phyloP scores from a whole-genome alignment of 2,888 invertebrate species.

The Conops quadrifasciatus region DNA sequence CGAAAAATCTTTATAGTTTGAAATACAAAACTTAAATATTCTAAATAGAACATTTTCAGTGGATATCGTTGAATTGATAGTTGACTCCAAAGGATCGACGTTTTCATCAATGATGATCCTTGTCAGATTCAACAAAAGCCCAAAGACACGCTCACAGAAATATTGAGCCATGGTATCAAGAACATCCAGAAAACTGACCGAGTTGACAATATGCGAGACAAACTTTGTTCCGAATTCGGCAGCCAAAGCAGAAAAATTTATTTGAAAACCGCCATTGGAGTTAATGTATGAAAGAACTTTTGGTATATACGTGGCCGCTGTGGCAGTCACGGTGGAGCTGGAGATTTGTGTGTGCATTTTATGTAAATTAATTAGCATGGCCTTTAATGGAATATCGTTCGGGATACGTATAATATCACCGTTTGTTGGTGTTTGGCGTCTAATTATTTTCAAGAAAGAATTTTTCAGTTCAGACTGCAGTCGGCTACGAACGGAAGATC shows the following conservation, averaged over 20 bases:
- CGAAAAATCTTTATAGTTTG: slow-evolving; percentile 46
- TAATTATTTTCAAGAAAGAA: slow-evolving; percentile 45
- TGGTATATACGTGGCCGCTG: slow-evolving; percentile 9
- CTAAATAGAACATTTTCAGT: slow-evolving; percentile 54
- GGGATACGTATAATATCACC: slow-evolving; percentile 57
- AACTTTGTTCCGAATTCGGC: slow-evolving; percentile 49
- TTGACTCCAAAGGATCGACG: slow-evolving; percentile 48
- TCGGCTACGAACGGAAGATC: slow-evolving; percentile 48
- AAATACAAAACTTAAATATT: slow-evolving; percentile 50
- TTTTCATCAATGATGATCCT: slow-evolving; percentile 51
- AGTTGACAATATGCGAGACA: slow-evolving; percentile 51
- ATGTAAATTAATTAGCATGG: slow-evolving; percentile 45
- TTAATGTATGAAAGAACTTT: neutral
- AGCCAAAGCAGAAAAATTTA: slow-evolving; percentile 38
- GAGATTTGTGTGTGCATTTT: slow-evolving; percentile 45
- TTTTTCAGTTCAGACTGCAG: slow-evolving; percentile 50
- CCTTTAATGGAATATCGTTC: slow-evolving; percentile 58
- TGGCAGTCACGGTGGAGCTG: neutral
- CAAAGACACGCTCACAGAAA: slow-evolving; percentile 45
- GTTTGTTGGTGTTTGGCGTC: slow-evolving; percentile 46
- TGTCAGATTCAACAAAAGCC: slow-evolving; percentile 49
- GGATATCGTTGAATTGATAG: slow-evolving; percentile 50
- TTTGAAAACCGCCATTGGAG: slow-evolving; percentile 1
- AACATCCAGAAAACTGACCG: slow-evolving; percentile 50
- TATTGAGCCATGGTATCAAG: slow-evolving; percentile 48